Base-by-base conservation (phyloP, 2,113 vertebrate genomes). In the Ranitomeya variabilis region DNA sequence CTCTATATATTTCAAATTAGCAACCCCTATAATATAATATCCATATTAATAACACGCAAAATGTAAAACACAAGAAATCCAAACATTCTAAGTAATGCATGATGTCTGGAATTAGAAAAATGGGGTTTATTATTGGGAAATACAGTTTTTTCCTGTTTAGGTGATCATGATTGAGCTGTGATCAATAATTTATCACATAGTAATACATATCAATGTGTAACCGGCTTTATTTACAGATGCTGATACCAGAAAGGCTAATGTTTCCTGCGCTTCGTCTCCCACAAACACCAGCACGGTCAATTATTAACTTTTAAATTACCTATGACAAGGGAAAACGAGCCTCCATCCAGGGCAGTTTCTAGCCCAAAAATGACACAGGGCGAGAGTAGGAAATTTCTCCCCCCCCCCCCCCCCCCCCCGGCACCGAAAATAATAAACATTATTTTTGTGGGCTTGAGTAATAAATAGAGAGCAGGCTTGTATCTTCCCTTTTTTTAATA, bases 161-260 rank as follows among this genome's bases (percentile, higher is more conserved):
- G 52, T 73, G 66, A 55, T n/a, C 31, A 60, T 31, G 73, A 60
- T 52, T 86, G 71, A 52, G 59, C 59, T 66, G 59, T 18, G 74
- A 78, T 86, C 85, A 62, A 86, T 78, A 78, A 86, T 78, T 64
- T 78, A 86, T 86, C 45, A 86, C 55, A 37, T 86, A 57, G 51
- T 57, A 86, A 86, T 86, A 86, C 57, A 86, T 77, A 78, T 54
- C 73, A 66, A 76, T 79, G 73, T 16, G 59, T 66, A 31, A 86
- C 55, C 62, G 37, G 74, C 57, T 86, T 86, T 77, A 86, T 86
- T 79, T 79, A 79, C 85, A 77, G 59, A 64, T 77, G 55, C 10
- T 57, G 62, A 76, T 76, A 26, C 60, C 74, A 64, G 54, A 59
- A 66, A 60, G 2, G 19, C 74, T 78, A 77, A 86, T 78, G 73